phyloP scores from a whole-genome alignment of 2,888 invertebrate species.

The Lochmaea crataegi region DNA sequence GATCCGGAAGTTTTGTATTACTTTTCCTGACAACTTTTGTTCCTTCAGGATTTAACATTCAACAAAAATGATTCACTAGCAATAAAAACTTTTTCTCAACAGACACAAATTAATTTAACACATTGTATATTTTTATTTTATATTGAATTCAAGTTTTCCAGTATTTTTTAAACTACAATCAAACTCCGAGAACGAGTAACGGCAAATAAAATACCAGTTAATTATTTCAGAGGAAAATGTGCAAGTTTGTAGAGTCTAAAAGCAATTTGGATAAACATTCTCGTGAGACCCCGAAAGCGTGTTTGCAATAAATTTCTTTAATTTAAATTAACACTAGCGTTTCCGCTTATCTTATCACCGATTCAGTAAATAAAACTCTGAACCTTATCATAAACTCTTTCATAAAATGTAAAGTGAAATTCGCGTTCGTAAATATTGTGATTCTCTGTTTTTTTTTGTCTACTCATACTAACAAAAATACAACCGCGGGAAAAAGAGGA shows the following conservation, averaged over 20 bases:
- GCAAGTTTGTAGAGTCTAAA: conserved; percentile 5
- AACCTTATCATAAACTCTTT: not conserved
- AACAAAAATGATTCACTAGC: too few relatives aligned
- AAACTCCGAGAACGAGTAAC: not conserved
- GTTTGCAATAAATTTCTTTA: conserved; percentile 31
- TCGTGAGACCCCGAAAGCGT: conserved; percentile 14
- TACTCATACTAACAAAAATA: not conserved
- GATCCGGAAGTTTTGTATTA: conserved; percentile 7
- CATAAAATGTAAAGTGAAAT: conserved; percentile 24
- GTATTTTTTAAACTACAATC: not conserved
- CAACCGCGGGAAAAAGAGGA: not conserved
- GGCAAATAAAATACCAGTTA: conserved; percentile 13
- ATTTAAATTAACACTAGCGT: conserved; percentile 42
- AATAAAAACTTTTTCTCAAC: too few relatives aligned
- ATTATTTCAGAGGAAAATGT: conserved; percentile 3
- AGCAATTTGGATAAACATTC: conserved; percentile 26
- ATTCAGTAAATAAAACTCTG: conserved; percentile 22
- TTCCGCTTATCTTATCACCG: conserved; percentile 40
- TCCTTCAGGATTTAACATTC: too few relatives aligned
- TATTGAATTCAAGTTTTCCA: not conserved
- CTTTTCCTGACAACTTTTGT: not conserved
- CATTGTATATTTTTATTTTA: too few relatives aligned
- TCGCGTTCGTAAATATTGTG: conserved; percentile 20
- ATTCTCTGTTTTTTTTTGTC: conserved; percentile 2
- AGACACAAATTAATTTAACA: too few relatives aligned